Conservation (phyloP, 2,797 vertebrate species). For the Graptemys geographica region DNA sequence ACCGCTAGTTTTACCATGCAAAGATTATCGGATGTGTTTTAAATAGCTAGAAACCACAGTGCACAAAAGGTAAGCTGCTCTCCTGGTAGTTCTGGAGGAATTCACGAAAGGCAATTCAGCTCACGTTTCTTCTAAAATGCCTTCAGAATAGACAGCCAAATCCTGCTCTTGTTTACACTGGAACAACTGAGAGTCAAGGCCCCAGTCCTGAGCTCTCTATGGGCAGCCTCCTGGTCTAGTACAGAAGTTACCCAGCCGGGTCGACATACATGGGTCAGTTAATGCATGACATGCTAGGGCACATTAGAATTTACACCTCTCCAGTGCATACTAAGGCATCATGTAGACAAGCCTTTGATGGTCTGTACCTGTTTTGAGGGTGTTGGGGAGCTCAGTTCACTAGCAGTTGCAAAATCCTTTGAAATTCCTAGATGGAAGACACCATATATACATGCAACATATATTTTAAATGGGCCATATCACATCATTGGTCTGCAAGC, state of each 20-base stretch:
- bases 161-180: background rate
- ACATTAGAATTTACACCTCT: background rate
- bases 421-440: background rate
- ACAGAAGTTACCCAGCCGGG: background rate
- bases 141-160: background rate
- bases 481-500: background rate
- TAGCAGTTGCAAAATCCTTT: background rate
- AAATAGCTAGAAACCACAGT: background rate
- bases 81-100: background rate
- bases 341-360: background rate
- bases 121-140: background rate
- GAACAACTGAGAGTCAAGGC: background rate
- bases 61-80: background rate
- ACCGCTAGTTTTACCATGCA: background rate
- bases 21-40: background rate
- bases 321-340: background rate
- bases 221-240: background rate
- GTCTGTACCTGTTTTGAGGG: background rate
- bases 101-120: background rate
- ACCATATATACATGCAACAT: background rate
- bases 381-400: background rate
- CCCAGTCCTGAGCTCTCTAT: background rate
- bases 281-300: background rate
- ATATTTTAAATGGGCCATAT: background rate
- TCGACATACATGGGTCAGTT: background rate